A percentile compares a stretch with the other conserved stretches of the same genome.
Conservation (phyloP, 2,797 vertebrate species). For the Hirundo rustica region DNA sequence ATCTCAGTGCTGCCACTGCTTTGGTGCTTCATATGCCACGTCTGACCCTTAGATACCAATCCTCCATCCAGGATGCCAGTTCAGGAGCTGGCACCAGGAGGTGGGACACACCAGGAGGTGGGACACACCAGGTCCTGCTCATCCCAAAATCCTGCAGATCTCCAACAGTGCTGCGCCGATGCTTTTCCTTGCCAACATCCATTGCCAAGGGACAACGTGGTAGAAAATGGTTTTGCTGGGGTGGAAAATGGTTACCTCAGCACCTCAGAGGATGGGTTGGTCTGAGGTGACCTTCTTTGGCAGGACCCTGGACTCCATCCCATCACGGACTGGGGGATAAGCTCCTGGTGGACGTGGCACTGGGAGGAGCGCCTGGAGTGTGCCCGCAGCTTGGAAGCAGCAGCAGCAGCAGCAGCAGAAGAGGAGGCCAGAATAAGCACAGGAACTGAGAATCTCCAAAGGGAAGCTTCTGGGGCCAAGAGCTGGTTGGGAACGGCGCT, state of each 20-base stretch:
- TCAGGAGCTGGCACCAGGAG: not conserved
- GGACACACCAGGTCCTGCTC: not conserved
- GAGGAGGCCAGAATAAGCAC: constrained; percentile 47
- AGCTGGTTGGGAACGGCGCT: not conserved
- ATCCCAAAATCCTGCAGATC: not conserved
- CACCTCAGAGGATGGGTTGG: fast-evolving
- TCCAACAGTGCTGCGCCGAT: fast-evolving
- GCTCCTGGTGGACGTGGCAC: not conserved
- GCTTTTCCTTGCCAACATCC: not conserved
- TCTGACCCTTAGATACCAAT: not conserved
- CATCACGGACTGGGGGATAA: not conserved
- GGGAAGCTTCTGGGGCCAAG: not conserved
- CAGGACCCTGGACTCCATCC: not conserved
- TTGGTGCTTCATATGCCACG: not conserved
- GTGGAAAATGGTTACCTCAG: not conserved
- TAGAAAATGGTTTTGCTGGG: not conserved
- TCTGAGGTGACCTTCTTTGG: not conserved
- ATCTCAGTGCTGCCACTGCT: not conserved
- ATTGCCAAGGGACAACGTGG: not conserved
- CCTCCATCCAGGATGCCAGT: not conserved
- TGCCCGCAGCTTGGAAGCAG: not conserved
- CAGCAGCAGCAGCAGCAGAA: not conserved
- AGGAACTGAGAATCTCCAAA: constrained; percentile 25
- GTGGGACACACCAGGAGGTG: not conserved
- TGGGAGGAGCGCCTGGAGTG: not conserved